Conservation (phyloP, 2,888 invertebrate genomes). For the Meta bourneti region DNA sequence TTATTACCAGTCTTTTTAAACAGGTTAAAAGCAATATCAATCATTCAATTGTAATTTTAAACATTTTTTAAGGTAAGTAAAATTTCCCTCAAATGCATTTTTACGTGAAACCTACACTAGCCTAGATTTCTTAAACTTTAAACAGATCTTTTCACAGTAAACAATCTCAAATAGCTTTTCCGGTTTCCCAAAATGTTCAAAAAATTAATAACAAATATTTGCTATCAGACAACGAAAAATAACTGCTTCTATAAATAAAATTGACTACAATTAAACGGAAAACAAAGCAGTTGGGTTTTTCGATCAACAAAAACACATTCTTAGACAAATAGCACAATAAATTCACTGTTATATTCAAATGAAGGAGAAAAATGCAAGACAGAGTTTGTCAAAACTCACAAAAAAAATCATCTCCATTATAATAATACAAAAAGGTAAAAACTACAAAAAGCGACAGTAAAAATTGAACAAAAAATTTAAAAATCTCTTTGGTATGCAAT, state of each 20-base stretch:
- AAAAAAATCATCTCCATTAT: constrained; percentile 28
- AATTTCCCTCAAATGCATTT: no score
- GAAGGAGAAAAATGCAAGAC: constrained; percentile 29
- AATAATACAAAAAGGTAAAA: constrained; percentile 71
- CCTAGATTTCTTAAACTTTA: no score
- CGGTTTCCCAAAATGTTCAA: constrained; percentile 68
- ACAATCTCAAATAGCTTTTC: neutral
- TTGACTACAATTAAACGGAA: constrained; percentile 66
- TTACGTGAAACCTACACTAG: no score
- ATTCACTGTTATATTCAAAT: constrained; percentile 25
- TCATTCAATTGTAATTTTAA: no score
- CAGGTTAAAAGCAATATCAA: no score
- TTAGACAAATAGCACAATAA: constrained; percentile 54
- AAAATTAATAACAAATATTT: constrained; percentile 39
- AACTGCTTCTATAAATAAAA: constrained; percentile 73
- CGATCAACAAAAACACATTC: constrained; percentile 69
- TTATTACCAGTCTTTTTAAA: no score
- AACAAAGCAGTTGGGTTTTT: constrained; percentile 68
- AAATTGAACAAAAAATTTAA: constrained; percentile 68
- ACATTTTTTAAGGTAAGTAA: no score
- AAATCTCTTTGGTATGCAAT: constrained; percentile 75
- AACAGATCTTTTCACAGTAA: no score
- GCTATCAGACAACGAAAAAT: constrained; percentile 38
- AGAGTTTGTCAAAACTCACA: constrained; percentile 14
- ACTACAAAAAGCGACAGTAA: constrained; percentile 69